Evolutionary conservation across 2,888 invertebrate species (phyloP).

Genomic region (Entomobrya multifasciata): DNA sequence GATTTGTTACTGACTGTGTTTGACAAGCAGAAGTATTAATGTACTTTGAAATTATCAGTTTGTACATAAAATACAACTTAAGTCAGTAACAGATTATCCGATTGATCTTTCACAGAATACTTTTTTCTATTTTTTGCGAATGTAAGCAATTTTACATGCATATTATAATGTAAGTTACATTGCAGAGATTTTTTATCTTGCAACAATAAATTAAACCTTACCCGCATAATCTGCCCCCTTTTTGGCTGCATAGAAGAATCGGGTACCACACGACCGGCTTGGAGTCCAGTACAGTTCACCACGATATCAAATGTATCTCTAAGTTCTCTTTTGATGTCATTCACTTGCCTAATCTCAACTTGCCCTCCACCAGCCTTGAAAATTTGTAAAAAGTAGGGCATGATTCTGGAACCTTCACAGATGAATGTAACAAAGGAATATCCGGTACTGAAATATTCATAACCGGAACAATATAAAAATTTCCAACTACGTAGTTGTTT

Average conservation of each 20-base stretch:
- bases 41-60: too few species aligned
- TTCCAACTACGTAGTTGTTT: too few species aligned
- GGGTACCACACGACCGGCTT: constrained; percentile 84
- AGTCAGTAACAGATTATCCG: too few species aligned
- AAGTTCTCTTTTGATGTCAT: constrained; percentile 83
- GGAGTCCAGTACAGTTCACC: constrained; percentile 90
- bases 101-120: too few species aligned
- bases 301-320: constrained; percentile 85
- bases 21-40: too few species aligned
- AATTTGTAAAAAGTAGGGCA: constrained; percentile 86
- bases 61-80: too few species aligned
- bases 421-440: constrained; percentile 86
- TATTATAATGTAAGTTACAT: too few species aligned
- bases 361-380: constrained; percentile 85
- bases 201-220: constrained; percentile 80
- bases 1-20: too few species aligned
- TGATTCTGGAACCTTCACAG: constrained; percentile 85
- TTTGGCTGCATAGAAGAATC: constrained; percentile 86
- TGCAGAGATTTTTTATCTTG: too few species aligned
- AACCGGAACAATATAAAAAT: too few species aligned
- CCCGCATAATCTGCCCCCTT: constrained; percentile 88
- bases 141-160: too few species aligned
- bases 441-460: constrained; percentile 82
- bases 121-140: too few species aligned
- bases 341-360: constrained; percentile 83